Conservation (phyloP, 2,113 vertebrate species). For the Xiphorhynchus elegans region DNA sequence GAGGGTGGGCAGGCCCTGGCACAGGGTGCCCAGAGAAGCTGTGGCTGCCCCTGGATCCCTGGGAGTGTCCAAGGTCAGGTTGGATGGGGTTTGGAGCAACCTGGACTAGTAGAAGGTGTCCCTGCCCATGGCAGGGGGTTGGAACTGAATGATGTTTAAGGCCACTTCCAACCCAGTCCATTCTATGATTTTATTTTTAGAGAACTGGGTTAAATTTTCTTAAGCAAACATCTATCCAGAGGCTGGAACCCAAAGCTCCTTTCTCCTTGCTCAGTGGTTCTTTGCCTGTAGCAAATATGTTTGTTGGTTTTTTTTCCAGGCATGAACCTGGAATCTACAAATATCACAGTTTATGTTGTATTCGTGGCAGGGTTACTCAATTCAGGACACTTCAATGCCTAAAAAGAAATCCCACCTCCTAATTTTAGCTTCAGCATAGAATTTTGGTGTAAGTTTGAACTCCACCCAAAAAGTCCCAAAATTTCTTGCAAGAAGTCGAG, state of each 20-base stretch:
- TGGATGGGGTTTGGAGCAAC: rapidly evolving
- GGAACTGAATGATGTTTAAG: not conserved
- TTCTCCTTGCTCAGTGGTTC: not conserved
- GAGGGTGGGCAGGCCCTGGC: not conserved
- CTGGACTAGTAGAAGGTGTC: not conserved
- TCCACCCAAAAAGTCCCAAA: not conserved
- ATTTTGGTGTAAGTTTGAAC: not conserved
- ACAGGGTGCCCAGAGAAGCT: not conserved
- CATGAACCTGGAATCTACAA: not conserved
- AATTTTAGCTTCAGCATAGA: not conserved
- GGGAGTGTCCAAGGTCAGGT: rapidly evolving
- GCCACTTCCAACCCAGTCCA: not conserved
- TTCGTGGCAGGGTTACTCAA: not conserved
- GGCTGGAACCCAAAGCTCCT: not conserved
- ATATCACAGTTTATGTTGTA: not conserved
- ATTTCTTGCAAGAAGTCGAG: not conserved
- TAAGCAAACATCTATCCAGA: not conserved
- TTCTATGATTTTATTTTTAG: not conserved
- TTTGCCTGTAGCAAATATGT: not conserved
- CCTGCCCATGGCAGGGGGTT: not conserved
- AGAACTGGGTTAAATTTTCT: not conserved
- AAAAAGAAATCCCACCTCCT: not conserved
- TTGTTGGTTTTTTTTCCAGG: not conserved
- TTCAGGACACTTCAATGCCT: not conserved
- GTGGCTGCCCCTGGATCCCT: not conserved